Evolutionary conservation across 2,113 vertebrate species (phyloP).

Genomic region (Festucalex cinctus): DNA sequence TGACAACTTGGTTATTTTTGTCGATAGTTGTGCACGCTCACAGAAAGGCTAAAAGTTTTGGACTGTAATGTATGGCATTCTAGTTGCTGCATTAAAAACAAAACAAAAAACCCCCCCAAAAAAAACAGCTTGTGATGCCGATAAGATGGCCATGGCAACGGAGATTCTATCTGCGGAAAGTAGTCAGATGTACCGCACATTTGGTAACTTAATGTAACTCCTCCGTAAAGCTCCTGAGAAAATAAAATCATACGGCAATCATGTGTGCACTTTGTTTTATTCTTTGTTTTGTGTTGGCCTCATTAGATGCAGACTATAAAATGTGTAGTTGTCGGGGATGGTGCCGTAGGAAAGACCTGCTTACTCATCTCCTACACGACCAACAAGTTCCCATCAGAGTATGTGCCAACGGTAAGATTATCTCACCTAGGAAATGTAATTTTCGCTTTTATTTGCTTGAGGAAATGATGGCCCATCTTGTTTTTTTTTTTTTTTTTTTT

Average conservation of each 20-base stretch:
- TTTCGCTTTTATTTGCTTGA: background rate
- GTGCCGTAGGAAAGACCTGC: slow-evolving; percentile 98
- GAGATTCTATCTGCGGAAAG: background rate
- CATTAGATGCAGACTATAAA: slow-evolving; percentile 96
- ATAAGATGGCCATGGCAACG: background rate
- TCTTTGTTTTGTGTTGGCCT: slow-evolving; percentile 16
- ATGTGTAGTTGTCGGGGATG: slow-evolving; percentile 96
- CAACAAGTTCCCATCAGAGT: slow-evolving; percentile 98
- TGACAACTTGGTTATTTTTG: too few relatives aligned
- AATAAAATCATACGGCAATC: background rate
- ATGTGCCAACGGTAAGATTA: slow-evolving; percentile 89
- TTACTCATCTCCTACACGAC: slow-evolving; percentile 98
- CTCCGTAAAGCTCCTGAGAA: background rate
- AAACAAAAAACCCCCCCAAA: too few relatives aligned
- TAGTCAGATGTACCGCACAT: background rate
- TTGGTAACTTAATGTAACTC: background rate
- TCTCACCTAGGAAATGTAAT: background rate
- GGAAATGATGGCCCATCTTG: background rate
- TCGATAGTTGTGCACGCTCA: too few relatives aligned
- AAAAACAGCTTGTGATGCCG: background rate
- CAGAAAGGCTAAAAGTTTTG: background rate
- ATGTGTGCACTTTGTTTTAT: slow-evolving; percentile 13
- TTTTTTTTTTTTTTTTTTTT: background rate
- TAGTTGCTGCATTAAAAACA: background rate
- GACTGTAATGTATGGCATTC: background rate